Conservation (phyloP, 2,797 vertebrate genomes). For the Triplophysa bombifrons region DNA sequence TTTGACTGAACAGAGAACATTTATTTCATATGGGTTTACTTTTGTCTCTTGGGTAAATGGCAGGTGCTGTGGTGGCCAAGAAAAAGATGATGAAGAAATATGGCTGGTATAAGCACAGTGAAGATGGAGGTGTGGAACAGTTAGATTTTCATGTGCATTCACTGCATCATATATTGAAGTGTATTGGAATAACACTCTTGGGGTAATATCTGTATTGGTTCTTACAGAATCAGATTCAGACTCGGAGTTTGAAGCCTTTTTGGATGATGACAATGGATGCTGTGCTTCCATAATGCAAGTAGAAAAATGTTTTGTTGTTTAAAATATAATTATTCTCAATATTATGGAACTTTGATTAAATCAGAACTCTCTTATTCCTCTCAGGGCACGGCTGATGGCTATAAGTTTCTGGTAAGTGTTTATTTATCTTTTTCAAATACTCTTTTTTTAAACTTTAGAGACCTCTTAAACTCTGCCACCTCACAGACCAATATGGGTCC, state of each 20-base stretch:
- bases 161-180: not conserved
- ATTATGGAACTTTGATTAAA: not conserved
- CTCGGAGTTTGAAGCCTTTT: slow-evolving; percentile 61
- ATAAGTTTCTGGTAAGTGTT: slow-evolving; percentile 61
- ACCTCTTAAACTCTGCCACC: too few relatives aligned
- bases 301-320: not conserved
- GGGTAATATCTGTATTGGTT: not conserved
- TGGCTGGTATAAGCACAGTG: slow-evolving; percentile 63
- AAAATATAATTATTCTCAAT: not conserved
- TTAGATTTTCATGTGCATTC: not conserved
- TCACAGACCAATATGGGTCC: too few relatives aligned
- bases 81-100: slow-evolving; percentile 65
- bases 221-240: slow-evolving; percentile 61
- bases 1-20: not conserved
- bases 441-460: too few relatives aligned
- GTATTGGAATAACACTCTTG: not conserved
- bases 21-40: not conserved
- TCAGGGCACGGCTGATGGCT: slow-evolving; percentile 59
- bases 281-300: slow-evolving; percentile 58
- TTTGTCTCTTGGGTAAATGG: not conserved
- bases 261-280: slow-evolving; percentile 60
- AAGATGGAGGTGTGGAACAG: slow-evolving; percentile 56
- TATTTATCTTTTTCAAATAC: too few relatives aligned
- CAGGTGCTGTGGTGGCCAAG: slow-evolving; percentile 62
- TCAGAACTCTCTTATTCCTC: slow-evolving; percentile 4